Evolutionary conservation across 2,113 vertebrate genomes (phyloP), one percentile per base, ranked within the genome.

Genomic region (Athene cunicularia): DNA sequence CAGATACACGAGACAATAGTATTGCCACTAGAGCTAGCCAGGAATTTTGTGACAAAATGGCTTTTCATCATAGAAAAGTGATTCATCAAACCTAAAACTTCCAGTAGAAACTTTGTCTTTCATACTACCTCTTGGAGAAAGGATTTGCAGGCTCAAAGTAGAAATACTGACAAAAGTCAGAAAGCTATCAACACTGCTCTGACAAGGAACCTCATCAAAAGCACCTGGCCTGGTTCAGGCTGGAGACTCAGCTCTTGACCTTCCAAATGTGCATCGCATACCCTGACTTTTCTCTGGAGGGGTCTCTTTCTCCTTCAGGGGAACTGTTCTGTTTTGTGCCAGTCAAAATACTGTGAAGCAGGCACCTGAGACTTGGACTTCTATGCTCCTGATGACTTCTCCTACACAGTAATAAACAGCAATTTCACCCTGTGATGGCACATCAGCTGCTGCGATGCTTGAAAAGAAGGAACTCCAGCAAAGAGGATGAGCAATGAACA

Each of bases 11-110:
- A 95, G 88, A 77, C 80, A 81, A 67, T 72, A 75, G 33, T 49
- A 86, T 81, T 11, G 3, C 56, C 30, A 60, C 50, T 72, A 37
- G 9, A 85, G 27, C 47, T 81, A 79, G 56, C 45, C 70, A 87
- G 87, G 52, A 95, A 72, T 94, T 94, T 75, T 91, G 33, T 94
- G 76, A 87, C 83, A 91, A 93, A 86, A 81, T 68, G 37, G 16
- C 19, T 85, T 96, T 97, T 93, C 80, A 82, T 91, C 50, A 72
- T 27, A 79, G 64, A 52, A 94, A 88, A 91, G 84, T 60, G 30
- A 89, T 75, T 94, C 47, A 67, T 74, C 56, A 52, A 52, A 43
- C 33, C n/a, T 62, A 79, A 95, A 93, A 79, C 43, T 72, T 93
- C 33, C 68, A 77, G 41, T 27, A 14, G 39, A 93, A 89, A 89